These are phyloP conservation scores for Dorcus parallelipipedus DNA, from an alignment of 2,888 invertebrate genomes.

Conservation along the genomic window DNA sequence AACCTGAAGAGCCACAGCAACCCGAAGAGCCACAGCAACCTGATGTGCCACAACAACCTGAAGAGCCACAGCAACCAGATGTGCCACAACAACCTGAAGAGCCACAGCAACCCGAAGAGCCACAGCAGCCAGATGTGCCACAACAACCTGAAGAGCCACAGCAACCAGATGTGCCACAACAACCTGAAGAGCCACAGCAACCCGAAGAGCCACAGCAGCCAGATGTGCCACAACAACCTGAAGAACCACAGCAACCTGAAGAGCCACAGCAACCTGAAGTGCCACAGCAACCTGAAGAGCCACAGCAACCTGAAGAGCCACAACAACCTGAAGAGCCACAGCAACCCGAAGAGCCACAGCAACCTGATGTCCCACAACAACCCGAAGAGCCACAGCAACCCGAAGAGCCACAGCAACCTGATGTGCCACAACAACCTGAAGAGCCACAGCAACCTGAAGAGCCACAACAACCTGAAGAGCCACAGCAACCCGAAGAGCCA, in stretches of 20 bases:
- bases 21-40: conserved; percentile 46
- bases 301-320: conserved; percentile 39
- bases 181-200: conserved; percentile 39
- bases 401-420: conserved; percentile 40
- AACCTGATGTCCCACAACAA: conserved; percentile 42
- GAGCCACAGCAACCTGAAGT: conserved; percentile 49
- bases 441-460: conserved; percentile 37
- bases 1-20: conserved; percentile 41
- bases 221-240: conserved; percentile 38
- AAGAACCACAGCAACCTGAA: conserved; percentile 37
- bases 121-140: conserved; percentile 51
- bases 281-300: conserved; percentile 41
- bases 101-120: conserved; percentile 41
- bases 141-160: conserved; percentile 47
- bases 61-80: conserved; percentile 41
- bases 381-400: conserved; percentile 52
- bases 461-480: conserved; percentile 47
- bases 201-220: conserved; percentile 29
- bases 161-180: conserved; percentile 44
- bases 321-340: conserved; percentile 45
- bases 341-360: conserved; percentile 43
- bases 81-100: conserved; percentile 21
- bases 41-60: conserved; percentile 49
- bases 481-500: conserved; percentile 43
- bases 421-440: conserved; percentile 40